Conservation (phyloP, 2,797 vertebrate genomes). For the Bovichtus variegatus region DNA sequence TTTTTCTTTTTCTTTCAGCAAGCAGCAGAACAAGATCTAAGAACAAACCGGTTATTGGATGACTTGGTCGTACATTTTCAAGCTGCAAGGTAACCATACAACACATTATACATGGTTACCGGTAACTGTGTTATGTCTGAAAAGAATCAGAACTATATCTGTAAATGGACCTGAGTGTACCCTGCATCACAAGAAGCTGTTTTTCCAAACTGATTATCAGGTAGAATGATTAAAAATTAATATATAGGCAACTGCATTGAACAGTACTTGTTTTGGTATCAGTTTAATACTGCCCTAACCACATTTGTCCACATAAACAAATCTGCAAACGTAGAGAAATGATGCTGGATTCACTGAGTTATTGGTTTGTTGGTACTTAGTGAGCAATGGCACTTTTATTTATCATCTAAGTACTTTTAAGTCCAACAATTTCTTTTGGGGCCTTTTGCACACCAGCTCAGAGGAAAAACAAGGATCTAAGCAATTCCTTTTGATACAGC, state of each 20-base stretch:
- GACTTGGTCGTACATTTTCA: slow-evolving; percentile 91
- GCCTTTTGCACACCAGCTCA: neutral
- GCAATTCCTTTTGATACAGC: neutral
- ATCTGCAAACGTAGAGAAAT: neutral
- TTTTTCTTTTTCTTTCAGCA: slow-evolving; percentile 78
- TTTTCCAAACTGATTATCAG: neutral
- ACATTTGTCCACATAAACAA: neutral
- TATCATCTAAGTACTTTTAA: neutral
- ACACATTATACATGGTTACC: neutral
- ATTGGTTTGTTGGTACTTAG: neutral
- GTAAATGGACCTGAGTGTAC: neutral
- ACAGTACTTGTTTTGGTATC: slow-evolving; percentile 1
- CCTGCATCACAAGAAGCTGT: neutral
- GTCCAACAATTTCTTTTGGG: neutral
- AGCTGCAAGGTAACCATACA: slow-evolving; percentile 88
- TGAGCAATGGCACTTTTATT: neutral
- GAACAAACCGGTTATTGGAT: slow-evolving; percentile 93
- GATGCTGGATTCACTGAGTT: neutral
- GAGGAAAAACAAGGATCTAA: neutral
- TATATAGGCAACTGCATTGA: neutral
- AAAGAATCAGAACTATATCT: neutral
- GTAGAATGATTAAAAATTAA: neutral
- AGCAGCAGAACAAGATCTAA: slow-evolving; percentile 90
- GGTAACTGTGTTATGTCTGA: neutral
- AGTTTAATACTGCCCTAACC: neutral